A percentile compares a stretch with the other conserved stretches of the same genome.
Evolutionary conservation across 2,113 vertebrate genomes (phyloP).

Genomic region (Zosterops lateralis): DNA sequence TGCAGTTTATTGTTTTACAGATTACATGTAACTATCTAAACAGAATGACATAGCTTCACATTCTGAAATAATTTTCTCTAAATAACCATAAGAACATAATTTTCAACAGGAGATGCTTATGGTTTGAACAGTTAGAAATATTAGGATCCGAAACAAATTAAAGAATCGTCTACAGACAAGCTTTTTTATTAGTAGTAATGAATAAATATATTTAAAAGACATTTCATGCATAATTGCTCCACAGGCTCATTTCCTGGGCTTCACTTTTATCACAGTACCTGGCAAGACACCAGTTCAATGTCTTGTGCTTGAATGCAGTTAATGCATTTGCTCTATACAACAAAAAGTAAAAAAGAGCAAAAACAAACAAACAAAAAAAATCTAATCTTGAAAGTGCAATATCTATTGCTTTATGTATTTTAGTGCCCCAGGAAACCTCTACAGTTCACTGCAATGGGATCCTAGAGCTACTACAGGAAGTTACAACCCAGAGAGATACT

Average conservation of each 20-base stretch:
- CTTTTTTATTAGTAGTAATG: slow-evolving; percentile 51
- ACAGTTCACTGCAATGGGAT: background rate
- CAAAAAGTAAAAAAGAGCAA: background rate
- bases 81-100: slow-evolving; percentile 58
- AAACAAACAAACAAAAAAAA: background rate
- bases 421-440: background rate
- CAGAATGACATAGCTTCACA: slow-evolving; percentile 19
- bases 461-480: background rate
- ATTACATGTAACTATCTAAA: slow-evolving; percentile 26
- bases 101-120: slow-evolving; percentile 56
- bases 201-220: slow-evolving; percentile 60
- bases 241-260: slow-evolving; percentile 40
- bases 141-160: slow-evolving; percentile 62
- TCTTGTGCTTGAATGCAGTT: background rate
- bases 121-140: slow-evolving; percentile 54
- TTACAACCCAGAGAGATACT: too few species aligned
- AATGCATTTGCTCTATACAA: background rate
- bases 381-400: background rate
- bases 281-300: background rate
- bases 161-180: slow-evolving; percentile 55
- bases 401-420: background rate
- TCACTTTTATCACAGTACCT: slow-evolving; percentile 20
- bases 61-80: slow-evolving; percentile 49
- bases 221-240: slow-evolving; percentile 53
- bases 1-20: background rate